Conservation (phyloP, 1,140 invertebrate genomes). For the Oncopodura yosiiana region DNA sequence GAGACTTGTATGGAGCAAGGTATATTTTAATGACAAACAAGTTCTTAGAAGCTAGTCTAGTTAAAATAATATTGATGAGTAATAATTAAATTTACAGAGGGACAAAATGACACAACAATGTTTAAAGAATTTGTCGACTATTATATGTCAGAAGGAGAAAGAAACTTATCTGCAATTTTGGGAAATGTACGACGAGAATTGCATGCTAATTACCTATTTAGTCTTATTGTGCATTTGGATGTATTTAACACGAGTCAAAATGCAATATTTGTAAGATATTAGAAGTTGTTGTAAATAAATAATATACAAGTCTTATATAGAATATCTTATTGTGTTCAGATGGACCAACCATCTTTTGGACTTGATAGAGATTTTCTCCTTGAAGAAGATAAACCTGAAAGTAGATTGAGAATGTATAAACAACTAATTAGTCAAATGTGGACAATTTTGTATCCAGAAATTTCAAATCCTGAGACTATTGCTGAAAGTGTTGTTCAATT, state of each 20-base stretch:
- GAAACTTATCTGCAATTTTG: not conserved
- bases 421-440: constrained; percentile 13
- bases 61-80: too few species aligned
- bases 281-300: not conserved
- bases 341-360: constrained; percentile 11
- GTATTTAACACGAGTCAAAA: not conserved
- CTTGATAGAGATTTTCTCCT: not conserved
- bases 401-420: not conserved
- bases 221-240: not conserved
- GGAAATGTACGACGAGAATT: not conserved
- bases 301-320: not conserved
- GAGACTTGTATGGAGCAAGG: constrained; percentile 5
- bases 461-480: not conserved
- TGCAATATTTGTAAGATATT: constrained; percentile 9
- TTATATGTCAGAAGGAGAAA: not conserved
- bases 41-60: too few species aligned
- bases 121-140: not conserved
- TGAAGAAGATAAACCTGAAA: not conserved
- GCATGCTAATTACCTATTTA: not conserved
- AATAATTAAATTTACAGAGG: not conserved
- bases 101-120: not conserved
- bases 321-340: not conserved
- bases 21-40: not conserved
- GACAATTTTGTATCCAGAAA: constrained; percentile 1
- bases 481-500: constrained; percentile 4